phyloP scores from a whole-genome alignment of 2,113 vertebrate species.

The Isichthys henryi region DNA sequence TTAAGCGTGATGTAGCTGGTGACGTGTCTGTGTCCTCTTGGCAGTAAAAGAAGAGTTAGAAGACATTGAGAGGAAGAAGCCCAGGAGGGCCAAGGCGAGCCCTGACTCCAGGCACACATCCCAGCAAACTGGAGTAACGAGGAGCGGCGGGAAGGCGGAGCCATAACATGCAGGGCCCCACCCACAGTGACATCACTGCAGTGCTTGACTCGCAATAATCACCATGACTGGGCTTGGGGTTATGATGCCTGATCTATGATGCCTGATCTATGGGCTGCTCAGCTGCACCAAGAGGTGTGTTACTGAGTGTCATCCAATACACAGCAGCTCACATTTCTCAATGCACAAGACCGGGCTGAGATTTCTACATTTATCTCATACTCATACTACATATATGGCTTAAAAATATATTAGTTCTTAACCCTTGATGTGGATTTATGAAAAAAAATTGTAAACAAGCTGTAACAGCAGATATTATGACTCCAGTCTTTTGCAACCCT shows the following conservation, averaged over 20 bases:
- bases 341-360: not conserved
- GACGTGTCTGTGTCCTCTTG: not conserved
- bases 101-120: not conserved
- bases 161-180: not conserved
- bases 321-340: not conserved
- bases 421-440: not conserved
- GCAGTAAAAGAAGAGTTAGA: slow-evolving; percentile 17
- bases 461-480: not conserved
- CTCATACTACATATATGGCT: not conserved
- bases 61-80: not conserved
- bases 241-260: slow-evolving; percentile 10
- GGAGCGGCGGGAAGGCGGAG: slow-evolving; percentile 19
- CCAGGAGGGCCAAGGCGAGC: not conserved
- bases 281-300: not conserved
- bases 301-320: not conserved
- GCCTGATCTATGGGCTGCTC: slow-evolving; percentile 24
- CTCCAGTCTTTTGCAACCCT: not conserved
- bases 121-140: not conserved
- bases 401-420: not conserved
- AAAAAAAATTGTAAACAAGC: not conserved
- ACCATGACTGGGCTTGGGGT: not conserved
- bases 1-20: not conserved
- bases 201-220: not conserved
- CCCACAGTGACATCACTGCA: not conserved
- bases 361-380: not conserved